Evolutionary conservation across 2,797 vertebrate genomes (phyloP).

Genomic region (Forpus xanthops): DNA sequence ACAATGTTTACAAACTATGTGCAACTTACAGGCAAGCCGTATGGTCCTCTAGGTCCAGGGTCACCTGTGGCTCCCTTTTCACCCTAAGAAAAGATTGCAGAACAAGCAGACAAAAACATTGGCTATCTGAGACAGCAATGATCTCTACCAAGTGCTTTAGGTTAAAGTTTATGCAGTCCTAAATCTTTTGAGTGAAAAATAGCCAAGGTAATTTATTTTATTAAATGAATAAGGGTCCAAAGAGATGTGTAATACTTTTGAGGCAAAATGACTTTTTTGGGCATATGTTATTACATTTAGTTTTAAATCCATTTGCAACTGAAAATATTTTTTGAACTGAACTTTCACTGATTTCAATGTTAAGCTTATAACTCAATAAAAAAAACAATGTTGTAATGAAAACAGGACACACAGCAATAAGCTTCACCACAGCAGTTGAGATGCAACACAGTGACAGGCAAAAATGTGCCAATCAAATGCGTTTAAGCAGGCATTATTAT

Average conservation of each 20-base stretch:
- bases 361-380: background rate
- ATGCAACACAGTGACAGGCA: background rate
- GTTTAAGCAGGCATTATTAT: background rate
- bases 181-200: background rate
- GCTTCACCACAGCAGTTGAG: background rate
- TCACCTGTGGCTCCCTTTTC: slow-evolving; percentile 90
- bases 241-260: background rate
- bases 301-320: background rate
- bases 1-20: background rate
- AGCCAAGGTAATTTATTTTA: background rate
- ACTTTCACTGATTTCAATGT: background rate
- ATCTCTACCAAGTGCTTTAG: background rate
- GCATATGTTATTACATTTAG: background rate
- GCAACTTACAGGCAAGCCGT: slow-evolving; percentile 94
- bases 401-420: background rate
- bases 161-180: background rate
- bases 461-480: background rate
- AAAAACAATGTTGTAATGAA: background rate
- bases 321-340: background rate
- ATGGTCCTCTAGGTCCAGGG: slow-evolving; percentile 92
- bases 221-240: background rate
- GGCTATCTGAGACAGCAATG: background rate
- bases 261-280: background rate
- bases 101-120: slow-evolving; percentile 30
- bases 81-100: slow-evolving; percentile 80